These are phyloP conservation scores for Hyposoter dolosus DNA, from an alignment of 2,888 invertebrate genomes.

Conservation along the genomic window DNA sequence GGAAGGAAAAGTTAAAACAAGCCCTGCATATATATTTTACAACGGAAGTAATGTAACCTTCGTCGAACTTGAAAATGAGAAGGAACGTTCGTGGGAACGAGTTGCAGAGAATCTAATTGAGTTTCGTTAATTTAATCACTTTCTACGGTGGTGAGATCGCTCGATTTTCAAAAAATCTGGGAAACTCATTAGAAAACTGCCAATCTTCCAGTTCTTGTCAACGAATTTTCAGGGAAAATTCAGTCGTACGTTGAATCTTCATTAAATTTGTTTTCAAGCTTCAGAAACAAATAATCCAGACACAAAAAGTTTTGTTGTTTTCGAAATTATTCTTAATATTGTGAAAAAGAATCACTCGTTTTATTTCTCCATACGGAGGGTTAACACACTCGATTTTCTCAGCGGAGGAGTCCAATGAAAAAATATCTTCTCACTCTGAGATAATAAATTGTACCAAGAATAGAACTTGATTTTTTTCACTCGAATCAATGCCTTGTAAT, in stretches of 20 bases:
- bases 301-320: not conserved
- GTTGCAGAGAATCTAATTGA: not conserved
- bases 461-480: not conserved
- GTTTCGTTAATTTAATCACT: not conserved
- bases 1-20: conserved; percentile 37
- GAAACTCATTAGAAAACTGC: not conserved
- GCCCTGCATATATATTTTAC: conserved; percentile 15
- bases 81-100: not conserved
- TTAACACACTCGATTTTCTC: not conserved
- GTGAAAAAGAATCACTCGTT: not conserved
- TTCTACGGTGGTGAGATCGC: not conserved
- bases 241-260: not conserved
- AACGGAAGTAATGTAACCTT: conserved; percentile 60
- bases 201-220: too few species aligned
- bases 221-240: not conserved
- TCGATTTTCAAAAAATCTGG: not conserved
- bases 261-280: not conserved
- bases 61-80: conserved; percentile 51
- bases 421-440: conserved; percentile 40
- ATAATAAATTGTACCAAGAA: conserved; percentile 33
- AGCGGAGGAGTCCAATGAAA: not conserved
- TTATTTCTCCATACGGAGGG: not conserved
- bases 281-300: not conserved
- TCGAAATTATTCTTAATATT: not conserved
- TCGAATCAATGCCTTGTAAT: conserved; percentile 9